Evolutionary conservation across 2,888 invertebrate species (phyloP).

Genomic region (Eristalinus sepulchralis): DNA sequence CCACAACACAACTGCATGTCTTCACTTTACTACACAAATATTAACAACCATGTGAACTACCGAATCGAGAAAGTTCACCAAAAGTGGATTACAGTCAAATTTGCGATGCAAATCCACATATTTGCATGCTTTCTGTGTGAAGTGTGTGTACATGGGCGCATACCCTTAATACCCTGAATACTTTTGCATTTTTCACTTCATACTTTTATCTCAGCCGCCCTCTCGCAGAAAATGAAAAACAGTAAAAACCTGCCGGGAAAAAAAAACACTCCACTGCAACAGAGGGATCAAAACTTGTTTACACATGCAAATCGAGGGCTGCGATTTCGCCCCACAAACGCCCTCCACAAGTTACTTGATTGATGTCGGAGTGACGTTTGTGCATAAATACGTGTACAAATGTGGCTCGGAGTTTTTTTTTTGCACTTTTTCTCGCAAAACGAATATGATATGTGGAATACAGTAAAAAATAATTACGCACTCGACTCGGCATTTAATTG

Average conservation of each 20-base stretch:
- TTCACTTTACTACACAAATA: neutral
- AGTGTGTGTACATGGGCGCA: neutral
- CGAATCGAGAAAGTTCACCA: conserved; percentile 54
- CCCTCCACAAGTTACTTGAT: conserved; percentile 3
- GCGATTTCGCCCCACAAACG: neutral
- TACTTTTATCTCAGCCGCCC: conserved; percentile 37
- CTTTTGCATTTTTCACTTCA: conserved; percentile 30
- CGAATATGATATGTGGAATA: neutral
- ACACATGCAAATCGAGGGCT: conserved; percentile 48
- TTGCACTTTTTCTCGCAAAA: neutral
- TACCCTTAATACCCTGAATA: conserved; percentile 17
- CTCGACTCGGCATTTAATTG: neutral
- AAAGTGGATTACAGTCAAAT: conserved; percentile 67
- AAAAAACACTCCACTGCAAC: neutral
- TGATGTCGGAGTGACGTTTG: conserved; percentile 1
- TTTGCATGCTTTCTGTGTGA: conserved; percentile 44
- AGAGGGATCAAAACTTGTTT: conserved; percentile 54
- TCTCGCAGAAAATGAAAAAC: neutral
- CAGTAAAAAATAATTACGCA: neutral
- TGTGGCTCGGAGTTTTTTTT: neutral
- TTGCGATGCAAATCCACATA: conserved; percentile 65
- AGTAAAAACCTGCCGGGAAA: neutral
- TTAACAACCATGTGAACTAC: neutral
- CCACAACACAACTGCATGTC: neutral
- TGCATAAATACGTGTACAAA: neutral